Evolutionary conservation across 2,888 invertebrate genomes (phyloP), one percentile per base, ranked within the genome.

Genomic region (Elegia similella): DNA sequence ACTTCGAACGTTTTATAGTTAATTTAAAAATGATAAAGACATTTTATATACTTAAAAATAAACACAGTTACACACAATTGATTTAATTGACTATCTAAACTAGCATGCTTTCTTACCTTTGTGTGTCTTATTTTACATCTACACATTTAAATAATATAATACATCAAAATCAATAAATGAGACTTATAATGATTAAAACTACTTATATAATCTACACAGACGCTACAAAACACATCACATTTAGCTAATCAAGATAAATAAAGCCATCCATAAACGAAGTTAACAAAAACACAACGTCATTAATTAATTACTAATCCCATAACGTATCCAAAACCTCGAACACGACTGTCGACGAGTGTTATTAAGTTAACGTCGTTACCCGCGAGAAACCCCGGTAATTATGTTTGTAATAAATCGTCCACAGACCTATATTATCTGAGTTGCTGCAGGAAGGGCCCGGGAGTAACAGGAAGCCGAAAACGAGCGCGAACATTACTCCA

Each of bases 401-500:
- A 80, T 75, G 71, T 68, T 68, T 72, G 76, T 72, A 76, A 80
- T 83, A 82, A 82, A 81, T 82, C 76, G 76, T 64, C 68, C 70
- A 80, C 82, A 66, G 65, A 90, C 90, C 90, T 78, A 89, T 80
- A 76, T 87, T 88, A 86, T 90, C 90, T 60, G 88, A 84, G 78
- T 83, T 85, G 67, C 80, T 82, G 72, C 83, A 82, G 71, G 86
- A 86, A 72, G 85, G 86, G 60, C 80, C 78, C 67, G 80, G 79
- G 61, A 85, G 68, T 57, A 73, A 69, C 75, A 89, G 78, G 74
- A 86, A 76, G 58, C 76, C 76, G 68, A 80, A 75, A 69, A 83
- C 70, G 63, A 80, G 58, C 62, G 65, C 66, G 64, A 75, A 68
- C 73, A 70, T 68, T 66, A 73, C 66, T 64, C 69, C 70, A 69